Base-by-base conservation (phyloP, 2,888 invertebrate genomes). In the Tenthredo notha region DNA sequence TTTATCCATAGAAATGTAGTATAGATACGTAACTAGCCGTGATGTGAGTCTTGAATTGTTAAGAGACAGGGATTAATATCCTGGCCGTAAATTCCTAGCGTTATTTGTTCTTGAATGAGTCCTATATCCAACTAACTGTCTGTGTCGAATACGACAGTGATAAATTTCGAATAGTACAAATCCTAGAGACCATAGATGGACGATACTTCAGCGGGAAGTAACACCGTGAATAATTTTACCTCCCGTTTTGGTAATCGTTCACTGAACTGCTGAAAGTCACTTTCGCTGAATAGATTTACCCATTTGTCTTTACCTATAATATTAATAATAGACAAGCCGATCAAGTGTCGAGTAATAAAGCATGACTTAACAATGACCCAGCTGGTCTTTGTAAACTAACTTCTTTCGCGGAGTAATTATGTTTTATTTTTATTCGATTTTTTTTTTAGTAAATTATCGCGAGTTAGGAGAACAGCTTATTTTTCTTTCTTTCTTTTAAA, bases 51-150 rank as follows among this genome's bases (percentile, higher is more conserved):
- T 43, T n/a, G 21, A 74, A 40, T 74, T 43, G 40, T 43, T 21
- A 43, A 43, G 72, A 74, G 72, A 74, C 72, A 21, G 72, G 72
- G 72, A 74, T 74, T 74, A n/a, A 70, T 70, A 43, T 21, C 72
- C 21, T 18, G 72, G 72, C n/a, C 4, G 43, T 74, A 67, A 67
- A 67, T 67, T 67, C 33, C 33, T 67, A 29, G 67, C 67, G 21
- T 40, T 29, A 25, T 74, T 74, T 74, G 43, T 74, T 43, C 40
- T 74, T 25, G 40, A 74, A 43, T 43, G 15, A 74, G 67, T 33
- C 47, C 15, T 47, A 7, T 33, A 33, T 7, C 67, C 61, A 29
- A 9, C 6, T 29, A 29, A 29, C 29, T 18, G 29, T 33, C 67
- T 1, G 67, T 5, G 33, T 67, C 29, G 15, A 29, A 33, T 67